These are phyloP conservation scores for Pygocentrus nattereri DNA, from an alignment of 2,797 vertebrate species.

Conservation along the genomic window DNA sequence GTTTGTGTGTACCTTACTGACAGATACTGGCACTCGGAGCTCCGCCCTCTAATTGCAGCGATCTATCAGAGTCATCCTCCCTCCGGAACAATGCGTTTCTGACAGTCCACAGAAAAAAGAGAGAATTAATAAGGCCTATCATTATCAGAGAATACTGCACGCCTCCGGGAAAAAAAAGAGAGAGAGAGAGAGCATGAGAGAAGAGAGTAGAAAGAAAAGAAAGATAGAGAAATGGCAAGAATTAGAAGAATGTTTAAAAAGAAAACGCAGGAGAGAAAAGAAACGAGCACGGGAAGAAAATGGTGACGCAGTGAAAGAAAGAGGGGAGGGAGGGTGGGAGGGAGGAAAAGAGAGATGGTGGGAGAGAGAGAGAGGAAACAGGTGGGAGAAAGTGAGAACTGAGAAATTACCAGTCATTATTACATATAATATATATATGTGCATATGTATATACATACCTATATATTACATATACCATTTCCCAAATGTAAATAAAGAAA, in stretches of 20 bases:
- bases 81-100: constrained; percentile 46
- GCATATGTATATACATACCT: too few species aligned
- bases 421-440: too few species aligned
- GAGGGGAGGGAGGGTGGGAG: too few species aligned
- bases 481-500: too few species aligned
- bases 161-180: constrained; percentile 14
- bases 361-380: not conserved
- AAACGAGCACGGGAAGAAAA: not conserved
- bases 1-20: not conserved
- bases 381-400: too few species aligned
- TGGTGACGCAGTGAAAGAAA: constrained; percentile 15
- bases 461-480: too few species aligned
- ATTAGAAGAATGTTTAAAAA: constrained; percentile 3
- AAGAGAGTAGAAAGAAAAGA: constrained; percentile 3
- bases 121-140: constrained; percentile 58
- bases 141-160: constrained; percentile 42
- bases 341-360: constrained; percentile 8
- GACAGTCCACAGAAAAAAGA: constrained; percentile 35
- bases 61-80: constrained; percentile 55
- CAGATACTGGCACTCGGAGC: constrained; percentile 27
- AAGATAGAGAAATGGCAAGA: constrained; percentile 31
- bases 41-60: constrained; percentile 51
- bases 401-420: too few species aligned
- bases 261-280: not conserved
- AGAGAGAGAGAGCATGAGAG: not conserved